Percentiles rank a stretch among this genome's conserved stretches.
phyloP scores from a whole-genome alignment of 2,888 invertebrate genomes.

The Glyphotaelius pellucidus region DNA sequence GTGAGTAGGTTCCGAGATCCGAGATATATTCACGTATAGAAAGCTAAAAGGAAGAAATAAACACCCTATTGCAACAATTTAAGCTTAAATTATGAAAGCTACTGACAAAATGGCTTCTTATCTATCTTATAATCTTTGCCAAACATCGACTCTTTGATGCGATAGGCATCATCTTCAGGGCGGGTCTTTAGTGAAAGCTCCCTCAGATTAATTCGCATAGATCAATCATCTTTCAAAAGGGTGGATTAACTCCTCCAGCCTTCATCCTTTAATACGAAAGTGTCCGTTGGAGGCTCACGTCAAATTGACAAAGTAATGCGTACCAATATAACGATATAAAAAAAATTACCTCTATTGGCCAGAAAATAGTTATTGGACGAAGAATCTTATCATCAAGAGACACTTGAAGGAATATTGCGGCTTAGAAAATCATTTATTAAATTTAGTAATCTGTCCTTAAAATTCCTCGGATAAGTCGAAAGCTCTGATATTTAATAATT shows the following conservation, averaged over 20 bases:
- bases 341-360: not conserved
- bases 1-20: not conserved
- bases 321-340: not conserved
- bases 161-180: constrained; percentile 33
- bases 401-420: not conserved
- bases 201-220: constrained; percentile 35
- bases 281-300: constrained; percentile 12
- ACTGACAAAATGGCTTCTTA: not conserved
- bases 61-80: not conserved
- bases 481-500: not conserved
- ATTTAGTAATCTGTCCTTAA: not conserved
- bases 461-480: not conserved
- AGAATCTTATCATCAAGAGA: not conserved
- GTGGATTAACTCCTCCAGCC: constrained; percentile 11
- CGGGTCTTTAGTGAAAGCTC: constrained; percentile 16
- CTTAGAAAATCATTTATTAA: not conserved
- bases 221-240: constrained; percentile 42
- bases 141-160: constrained; percentile 20
- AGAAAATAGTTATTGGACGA: not conserved
- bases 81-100: not conserved
- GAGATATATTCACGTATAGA: not conserved
- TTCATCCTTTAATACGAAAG: constrained; percentile 28
- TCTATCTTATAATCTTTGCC: not conserved
- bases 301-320: constrained; percentile 23
- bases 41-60: not conserved